These are phyloP conservation scores for Orientallactaga bullata DNA, from an alignment of 2,113 vertebrate genomes.

Conservation along the genomic window DNA sequence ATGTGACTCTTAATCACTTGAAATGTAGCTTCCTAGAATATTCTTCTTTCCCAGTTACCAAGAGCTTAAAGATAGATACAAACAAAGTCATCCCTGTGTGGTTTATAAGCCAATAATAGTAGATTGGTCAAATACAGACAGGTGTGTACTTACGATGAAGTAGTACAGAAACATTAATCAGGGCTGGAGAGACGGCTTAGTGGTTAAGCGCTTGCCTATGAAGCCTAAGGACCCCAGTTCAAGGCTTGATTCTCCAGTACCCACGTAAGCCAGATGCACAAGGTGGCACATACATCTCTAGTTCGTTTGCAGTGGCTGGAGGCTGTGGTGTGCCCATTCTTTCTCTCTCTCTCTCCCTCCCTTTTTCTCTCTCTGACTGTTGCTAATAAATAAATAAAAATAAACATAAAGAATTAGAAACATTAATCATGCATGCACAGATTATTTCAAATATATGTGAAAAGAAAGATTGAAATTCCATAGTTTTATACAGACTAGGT, in stretches of 20 bases:
- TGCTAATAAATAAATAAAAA: no score
- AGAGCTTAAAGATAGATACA: not conserved
- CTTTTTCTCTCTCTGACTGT: no score
- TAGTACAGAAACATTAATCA: constrained; percentile 3
- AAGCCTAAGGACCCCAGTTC: no score
- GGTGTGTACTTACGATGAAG: not conserved
- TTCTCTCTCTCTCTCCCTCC: no score
- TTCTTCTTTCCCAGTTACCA: not conserved
- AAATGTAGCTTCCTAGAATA: not conserved
- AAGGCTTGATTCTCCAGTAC: no score
- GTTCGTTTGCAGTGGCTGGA: no score
- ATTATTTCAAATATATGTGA: not conserved
- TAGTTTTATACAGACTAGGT: not conserved
- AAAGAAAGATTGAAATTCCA: not conserved
- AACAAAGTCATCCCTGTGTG: not conserved
- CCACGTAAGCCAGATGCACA: no score
- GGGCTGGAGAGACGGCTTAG: no score
- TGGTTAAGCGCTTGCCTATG: no score
- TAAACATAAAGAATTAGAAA: no score
- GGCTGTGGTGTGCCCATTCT: no score
- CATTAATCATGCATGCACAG: not conserved
- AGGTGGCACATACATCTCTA: no score
- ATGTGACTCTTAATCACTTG: not conserved
- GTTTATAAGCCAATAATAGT: not conserved
- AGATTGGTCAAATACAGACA: not conserved